A percentile compares a stretch with the other conserved stretches of the same genome.
Evolutionary conservation across 2,888 invertebrate genomes (phyloP).

Genomic region (Blomia tropicalis): DNA sequence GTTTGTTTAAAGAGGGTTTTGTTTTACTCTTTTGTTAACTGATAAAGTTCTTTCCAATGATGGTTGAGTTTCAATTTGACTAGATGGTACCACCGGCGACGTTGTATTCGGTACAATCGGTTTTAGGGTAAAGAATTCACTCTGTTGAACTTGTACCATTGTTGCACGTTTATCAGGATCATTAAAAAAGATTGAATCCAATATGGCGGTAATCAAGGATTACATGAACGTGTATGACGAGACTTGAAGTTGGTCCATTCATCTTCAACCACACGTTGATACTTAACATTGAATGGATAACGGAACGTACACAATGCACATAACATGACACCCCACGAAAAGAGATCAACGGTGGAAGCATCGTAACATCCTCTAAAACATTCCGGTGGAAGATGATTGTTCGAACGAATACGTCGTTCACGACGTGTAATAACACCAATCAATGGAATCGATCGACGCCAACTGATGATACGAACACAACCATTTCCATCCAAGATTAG

Average conservation of each 20-base stretch:
- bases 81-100: too few relatives aligned
- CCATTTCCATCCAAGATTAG: neutral
- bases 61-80: too few relatives aligned
- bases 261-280: neutral
- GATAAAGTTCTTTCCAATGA: too few relatives aligned
- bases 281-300: neutral
- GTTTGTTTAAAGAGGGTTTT: too few relatives aligned
- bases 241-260: slow-evolving; percentile 3
- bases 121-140: neutral
- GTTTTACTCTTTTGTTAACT: too few relatives aligned
- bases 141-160: neutral
- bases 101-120: too few relatives aligned
- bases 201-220: neutral
- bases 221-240: neutral
- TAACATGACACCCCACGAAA: neutral
- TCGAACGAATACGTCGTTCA: neutral
- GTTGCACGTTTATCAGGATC: neutral
- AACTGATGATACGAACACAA: neutral
- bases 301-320: neutral
- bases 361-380: neutral
- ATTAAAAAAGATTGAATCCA: neutral
- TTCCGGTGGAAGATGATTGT: slow-evolving; percentile 5
- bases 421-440: neutral
- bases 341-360: neutral
- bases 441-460: neutral